phyloP scores from a whole-genome alignment of 37 sponge, comb jelly and placozoan species.

The Theonella swinhoei region DNA sequence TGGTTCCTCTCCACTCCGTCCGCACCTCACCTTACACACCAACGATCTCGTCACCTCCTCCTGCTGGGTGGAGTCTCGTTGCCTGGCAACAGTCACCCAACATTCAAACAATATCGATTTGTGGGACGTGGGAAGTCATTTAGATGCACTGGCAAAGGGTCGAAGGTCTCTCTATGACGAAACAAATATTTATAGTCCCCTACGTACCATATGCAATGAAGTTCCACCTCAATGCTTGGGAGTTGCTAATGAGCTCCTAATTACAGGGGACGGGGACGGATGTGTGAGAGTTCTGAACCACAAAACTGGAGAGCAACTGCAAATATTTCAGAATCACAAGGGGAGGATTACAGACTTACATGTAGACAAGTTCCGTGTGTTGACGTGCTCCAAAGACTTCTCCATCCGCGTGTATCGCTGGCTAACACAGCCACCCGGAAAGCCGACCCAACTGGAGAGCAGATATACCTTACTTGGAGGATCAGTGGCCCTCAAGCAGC shows the following conservation, averaged over 20 bases:
- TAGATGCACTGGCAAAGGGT: not conserved
- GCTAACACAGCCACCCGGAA: not conserved
- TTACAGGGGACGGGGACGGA: conserved; percentile 43
- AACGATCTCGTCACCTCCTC: not conserved
- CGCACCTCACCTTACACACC: conserved; percentile 9
- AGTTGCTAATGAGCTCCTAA: conserved; percentile 13
- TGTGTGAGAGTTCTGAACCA: conserved; percentile 21
- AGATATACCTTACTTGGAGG: conserved; percentile 86
- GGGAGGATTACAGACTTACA: conserved; percentile 53
- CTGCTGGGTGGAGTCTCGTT: conserved; percentile 11
- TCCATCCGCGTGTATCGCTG: conserved; percentile 87
- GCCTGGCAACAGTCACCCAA: conserved; percentile 6
- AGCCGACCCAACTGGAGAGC: conserved; percentile 49
- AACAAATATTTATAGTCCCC: conserved; percentile 21
- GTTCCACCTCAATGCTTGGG: not conserved
- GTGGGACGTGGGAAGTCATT: conserved; percentile 17
- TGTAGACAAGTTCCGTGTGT: conserved; percentile 70
- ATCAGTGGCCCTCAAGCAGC: conserved; percentile 76
- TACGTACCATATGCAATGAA: not conserved
- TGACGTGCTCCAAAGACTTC: conserved; percentile 82
- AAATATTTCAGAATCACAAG: conserved; percentile 56
- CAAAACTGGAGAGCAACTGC: not conserved
- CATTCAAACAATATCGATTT: not conserved
- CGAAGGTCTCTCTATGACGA: not conserved
- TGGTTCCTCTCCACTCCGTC: not conserved